Base-by-base conservation (phyloP, 1,140 invertebrate genomes). In the Dolichoris vasculosae region DNA sequence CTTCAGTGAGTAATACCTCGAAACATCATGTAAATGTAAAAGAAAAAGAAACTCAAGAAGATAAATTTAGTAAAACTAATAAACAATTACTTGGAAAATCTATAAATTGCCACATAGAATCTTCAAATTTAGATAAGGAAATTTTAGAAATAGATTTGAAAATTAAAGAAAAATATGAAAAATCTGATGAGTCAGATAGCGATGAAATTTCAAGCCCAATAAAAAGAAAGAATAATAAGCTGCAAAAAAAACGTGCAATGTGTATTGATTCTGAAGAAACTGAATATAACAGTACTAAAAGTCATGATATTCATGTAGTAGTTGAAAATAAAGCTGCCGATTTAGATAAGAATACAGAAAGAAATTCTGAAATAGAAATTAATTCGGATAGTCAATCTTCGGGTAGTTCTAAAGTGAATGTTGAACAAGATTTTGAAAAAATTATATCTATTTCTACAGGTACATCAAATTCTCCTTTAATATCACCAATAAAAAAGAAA, bases 401-500 rank as follows among this genome's bases (percentile, higher is more conserved):
- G 7, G 1, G 6, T 75, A 43, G 30, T 38, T 48, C n/a, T 71
- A 8, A 63, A 59, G 35, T 59, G 69, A 80, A 75, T 32, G 38
- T 15, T 26, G 1, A 48, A 48, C 35, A 69, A 51, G 51, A 73
- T 20, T 38, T 51, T 23, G 26, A 64, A 64, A 76, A 77, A 43
- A 43, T 40, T 2, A 82, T 69, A 59, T 69, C 80, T 51, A 7
- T 38, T 67, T 55, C 6, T 30, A 40, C 59, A 59, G 82, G 51
- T 71, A 59, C 46, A 32, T 77, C 55, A 55, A 79, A 69, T 71
- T 82, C 85, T 43, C 11, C 51, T 26, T 30, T 81, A 48, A 48
- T n/a, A 17, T 82, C 85, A 51, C 23, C 75, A 15, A 17, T 46
- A 30, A 86, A 73, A 73, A 86, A 86, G 20, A 86, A 86, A 63